These are phyloP conservation scores for Pangasius krempfi DNA, from an alignment of 2,797 vertebrate species.

Conservation along the genomic window DNA sequence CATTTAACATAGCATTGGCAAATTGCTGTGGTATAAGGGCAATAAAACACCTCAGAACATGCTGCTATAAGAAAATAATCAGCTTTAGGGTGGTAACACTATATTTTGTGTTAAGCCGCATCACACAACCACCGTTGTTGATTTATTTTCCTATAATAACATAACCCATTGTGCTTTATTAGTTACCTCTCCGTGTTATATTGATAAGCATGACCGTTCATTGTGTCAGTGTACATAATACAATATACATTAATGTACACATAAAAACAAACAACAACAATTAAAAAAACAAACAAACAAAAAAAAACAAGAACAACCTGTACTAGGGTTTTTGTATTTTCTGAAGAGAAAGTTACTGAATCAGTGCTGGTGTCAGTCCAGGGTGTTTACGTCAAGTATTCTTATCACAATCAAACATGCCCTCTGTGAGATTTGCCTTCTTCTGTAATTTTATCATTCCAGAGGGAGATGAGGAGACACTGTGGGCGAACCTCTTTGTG, in stretches of 20 bases:
- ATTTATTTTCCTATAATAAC: background rate
- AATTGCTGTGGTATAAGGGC: background rate
- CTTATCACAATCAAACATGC: background rate
- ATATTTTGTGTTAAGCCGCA: background rate
- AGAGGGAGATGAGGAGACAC: background rate
- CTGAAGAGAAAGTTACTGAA: background rate
- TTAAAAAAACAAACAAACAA: too few species aligned
- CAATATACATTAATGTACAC: background rate
- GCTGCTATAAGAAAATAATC: background rate
- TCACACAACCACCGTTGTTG: background rate
- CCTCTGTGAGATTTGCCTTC: background rate
- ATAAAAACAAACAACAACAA: background rate
- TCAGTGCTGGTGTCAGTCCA: background rate
- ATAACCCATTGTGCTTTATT: background rate
- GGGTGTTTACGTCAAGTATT: background rate
- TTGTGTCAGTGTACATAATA: background rate
- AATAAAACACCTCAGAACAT: background rate
- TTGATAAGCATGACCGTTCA: background rate
- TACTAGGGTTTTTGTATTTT: background rate
- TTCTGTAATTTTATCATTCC: slow-evolving; percentile 2
- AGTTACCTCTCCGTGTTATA: background rate
- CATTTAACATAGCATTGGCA: background rate
- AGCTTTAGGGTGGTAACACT: background rate
- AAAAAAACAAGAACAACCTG: background rate
- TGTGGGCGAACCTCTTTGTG: background rate